Conservation (phyloP, 2,113 vertebrate species). For the Shinisaurus crocodilurus region DNA sequence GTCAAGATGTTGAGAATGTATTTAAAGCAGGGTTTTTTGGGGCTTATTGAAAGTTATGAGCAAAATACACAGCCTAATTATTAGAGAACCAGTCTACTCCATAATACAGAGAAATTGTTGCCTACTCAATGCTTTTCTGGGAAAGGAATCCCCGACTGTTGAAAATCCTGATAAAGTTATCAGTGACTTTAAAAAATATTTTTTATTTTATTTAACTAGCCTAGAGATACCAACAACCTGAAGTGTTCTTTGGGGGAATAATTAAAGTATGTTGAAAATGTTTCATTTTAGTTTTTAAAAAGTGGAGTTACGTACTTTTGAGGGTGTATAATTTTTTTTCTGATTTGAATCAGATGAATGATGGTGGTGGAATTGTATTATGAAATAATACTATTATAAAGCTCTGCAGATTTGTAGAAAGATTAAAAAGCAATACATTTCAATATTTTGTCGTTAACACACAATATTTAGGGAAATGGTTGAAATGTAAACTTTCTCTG, state of each 20-base stretch:
- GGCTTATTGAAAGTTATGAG: not conserved
- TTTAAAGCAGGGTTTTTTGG: not conserved
- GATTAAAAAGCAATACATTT: not conserved
- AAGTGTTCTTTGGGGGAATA: conserved; percentile 1
- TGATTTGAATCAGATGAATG: not conserved
- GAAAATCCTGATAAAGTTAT: not conserved
- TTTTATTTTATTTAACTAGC: not conserved
- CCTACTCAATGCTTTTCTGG: not conserved
- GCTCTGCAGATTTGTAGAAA: not conserved
- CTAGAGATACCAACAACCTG: not conserved
- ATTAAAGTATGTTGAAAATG: conserved; percentile 28
- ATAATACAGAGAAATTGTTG: not conserved
- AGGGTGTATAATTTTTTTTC: not conserved
- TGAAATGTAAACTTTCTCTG: not conserved
- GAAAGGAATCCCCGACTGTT: not conserved
- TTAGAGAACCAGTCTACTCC: not conserved
- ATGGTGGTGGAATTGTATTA: not conserved
- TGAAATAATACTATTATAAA: not conserved
- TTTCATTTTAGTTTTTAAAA: not conserved
- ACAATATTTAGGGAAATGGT: not conserved
- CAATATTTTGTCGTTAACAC: not conserved
- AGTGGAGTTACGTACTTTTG: not conserved
- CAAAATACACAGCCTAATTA: not conserved
- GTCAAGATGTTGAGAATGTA: not conserved
- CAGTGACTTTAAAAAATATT: not conserved